Percentiles rank a stretch among this genome's conserved stretches.
Conservation (phyloP, 1,140 invertebrate species). For the Scaptomyza hsui region DNA sequence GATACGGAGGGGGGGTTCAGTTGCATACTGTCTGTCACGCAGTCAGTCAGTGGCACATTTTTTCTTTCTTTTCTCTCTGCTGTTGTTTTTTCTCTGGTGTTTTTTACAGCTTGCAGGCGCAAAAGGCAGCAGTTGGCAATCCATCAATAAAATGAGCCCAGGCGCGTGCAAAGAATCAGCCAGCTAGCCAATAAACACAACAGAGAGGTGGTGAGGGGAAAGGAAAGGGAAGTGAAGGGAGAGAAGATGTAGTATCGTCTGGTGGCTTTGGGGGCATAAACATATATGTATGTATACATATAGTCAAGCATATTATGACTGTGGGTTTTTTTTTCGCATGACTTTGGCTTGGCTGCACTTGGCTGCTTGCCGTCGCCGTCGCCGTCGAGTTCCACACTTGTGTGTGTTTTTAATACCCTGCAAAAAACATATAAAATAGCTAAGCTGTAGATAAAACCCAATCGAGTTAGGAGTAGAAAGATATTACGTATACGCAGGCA, state of each 20-base stretch:
- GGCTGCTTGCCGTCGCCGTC: conserved; percentile 44
- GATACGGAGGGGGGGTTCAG: not conserved
- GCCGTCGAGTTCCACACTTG: conserved; percentile 12
- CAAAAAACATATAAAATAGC: not conserved
- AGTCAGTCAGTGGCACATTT: conserved; percentile 50
- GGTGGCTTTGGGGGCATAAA: conserved; percentile 24
- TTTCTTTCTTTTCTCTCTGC: not conserved
- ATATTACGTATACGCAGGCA: too few species aligned
- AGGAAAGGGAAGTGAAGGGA: not conserved
- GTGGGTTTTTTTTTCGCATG: conserved; percentile 72
- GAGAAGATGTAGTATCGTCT: not conserved
- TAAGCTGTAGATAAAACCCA: too few species aligned
- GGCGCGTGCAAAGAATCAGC: conserved; percentile 57
- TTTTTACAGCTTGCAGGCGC: conserved; percentile 36
- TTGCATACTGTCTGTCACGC: conserved; percentile 11
- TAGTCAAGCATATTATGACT: conserved; percentile 58
- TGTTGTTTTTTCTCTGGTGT: not conserved
- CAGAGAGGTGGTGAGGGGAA: not conserved
- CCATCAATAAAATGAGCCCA: conserved; percentile 51
- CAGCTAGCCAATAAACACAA: conserved; percentile 41
- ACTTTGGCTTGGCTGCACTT: conserved; percentile 74
- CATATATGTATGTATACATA: too few species aligned
- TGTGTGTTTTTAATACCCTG: conserved; percentile 18
- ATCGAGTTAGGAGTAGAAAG: too few species aligned
- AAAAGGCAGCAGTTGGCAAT: conserved; percentile 39